Evolutionary conservation across 2,797 vertebrate genomes (phyloP), one percentile per base, ranked within the genome.

Genomic region (Bradypus variegatus): DNA sequence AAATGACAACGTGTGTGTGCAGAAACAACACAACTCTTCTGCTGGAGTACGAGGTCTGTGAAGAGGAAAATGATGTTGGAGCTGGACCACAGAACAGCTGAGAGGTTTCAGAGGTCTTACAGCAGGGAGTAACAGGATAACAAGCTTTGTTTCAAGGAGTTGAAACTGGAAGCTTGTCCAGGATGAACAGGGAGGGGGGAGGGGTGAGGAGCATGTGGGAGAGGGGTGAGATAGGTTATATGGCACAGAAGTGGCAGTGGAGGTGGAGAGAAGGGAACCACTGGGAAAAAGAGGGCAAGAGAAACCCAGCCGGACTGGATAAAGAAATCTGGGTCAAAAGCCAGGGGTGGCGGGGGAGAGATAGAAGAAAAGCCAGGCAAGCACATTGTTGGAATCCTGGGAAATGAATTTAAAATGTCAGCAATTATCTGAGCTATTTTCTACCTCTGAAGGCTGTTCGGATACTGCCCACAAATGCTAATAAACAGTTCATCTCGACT

Each of bases 261-360:
- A 25, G 3, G 5, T 33, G 45, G 58, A 78, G 31, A 90, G 19
- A 45, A 48, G 50, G 72, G 70, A 53, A 33, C 27, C 7, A 0
- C 19, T 84, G 50, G 15, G 79, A 91, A 50, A 36, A 31, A 60
- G 64, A 87, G 3, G 60, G 23, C 8, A 31, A 77, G 50, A 69
- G 69, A 92, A 33, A 75, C 60, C 65, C 50, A 76, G 19, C 72
- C 70, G 75, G 87, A 58, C 41, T 23, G 53, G 29, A 80, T 91
- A 58, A 79, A 89, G 72, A 88, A 93, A 94, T 95, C 69, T 92
- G 33, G 73, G 90, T 86, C 91, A 85, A 84, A 38, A 75, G 77
- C 29, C 50, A 16, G 62, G 80, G 29, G 36, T 11, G 25, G 41
- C 9, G 10, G 16, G n/a, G 12, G 10, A 67, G 78, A 64, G 78